phyloP scores from a whole-genome alignment of 2,888 invertebrate species.

The Nezara viridula region DNA sequence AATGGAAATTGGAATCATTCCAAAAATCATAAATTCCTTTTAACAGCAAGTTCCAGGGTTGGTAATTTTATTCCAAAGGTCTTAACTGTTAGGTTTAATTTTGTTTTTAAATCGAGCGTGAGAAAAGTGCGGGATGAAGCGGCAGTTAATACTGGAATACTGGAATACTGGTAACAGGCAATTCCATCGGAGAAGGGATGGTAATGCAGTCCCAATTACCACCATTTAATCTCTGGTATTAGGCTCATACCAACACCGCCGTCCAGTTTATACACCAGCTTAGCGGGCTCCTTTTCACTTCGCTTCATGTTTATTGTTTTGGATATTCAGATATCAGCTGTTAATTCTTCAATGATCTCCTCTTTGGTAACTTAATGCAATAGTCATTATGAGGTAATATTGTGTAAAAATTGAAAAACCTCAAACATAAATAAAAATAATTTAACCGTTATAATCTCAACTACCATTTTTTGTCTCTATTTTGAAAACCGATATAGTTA shows the following conservation, averaged over 20 bases:
- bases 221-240: conserved; percentile 33
- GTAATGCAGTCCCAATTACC: conserved; percentile 35
- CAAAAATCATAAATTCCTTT: conserved; percentile 28
- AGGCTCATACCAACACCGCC: not conserved
- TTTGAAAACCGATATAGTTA: too few relatives aligned
- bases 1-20: conserved; percentile 35
- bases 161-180: conserved; percentile 28
- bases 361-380: not conserved
- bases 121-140: not conserved
- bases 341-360: not conserved
- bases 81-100: conserved; percentile 30
- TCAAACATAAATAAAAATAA: too few relatives aligned
- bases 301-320: not conserved
- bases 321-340: not conserved
- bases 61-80: conserved; percentile 1
- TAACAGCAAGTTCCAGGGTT: not conserved
- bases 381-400: not conserved
- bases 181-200: not conserved
- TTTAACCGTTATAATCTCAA: too few relatives aligned
- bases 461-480: too few relatives aligned
- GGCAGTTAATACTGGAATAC: not conserved
- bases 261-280: conserved; percentile 30
- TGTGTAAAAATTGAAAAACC: too few relatives aligned
- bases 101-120: conserved; percentile 29
- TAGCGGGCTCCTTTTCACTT: not conserved